Evolutionary conservation across 1,140 invertebrate species (phyloP).

Genomic region (Ceratina japonica): DNA sequence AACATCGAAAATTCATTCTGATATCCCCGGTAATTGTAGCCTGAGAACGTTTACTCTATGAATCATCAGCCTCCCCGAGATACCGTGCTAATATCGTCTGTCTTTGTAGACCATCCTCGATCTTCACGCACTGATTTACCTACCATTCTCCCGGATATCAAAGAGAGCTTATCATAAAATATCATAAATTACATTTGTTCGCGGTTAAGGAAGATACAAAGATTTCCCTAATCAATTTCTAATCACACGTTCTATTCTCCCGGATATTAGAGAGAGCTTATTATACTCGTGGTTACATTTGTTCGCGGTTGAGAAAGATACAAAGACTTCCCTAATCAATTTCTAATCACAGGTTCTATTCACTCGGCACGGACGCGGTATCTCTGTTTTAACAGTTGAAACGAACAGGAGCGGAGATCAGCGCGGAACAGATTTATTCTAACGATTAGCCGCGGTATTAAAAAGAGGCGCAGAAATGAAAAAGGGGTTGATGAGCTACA

Average conservation of each 20-base stretch:
- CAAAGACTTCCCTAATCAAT: too few relatives aligned
- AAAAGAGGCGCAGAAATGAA: neutral
- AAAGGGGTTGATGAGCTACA: conserved; percentile 17
- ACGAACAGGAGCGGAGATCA: neutral
- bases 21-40: conserved; percentile 21
- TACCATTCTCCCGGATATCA: neutral
- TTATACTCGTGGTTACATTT: too few relatives aligned
- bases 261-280: neutral
- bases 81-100: neutral
- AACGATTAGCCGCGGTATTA: neutral
- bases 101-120: conserved; percentile 2
- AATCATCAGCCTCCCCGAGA: conserved; percentile 22
- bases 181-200: too few relatives aligned
- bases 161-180: too few relatives aligned
- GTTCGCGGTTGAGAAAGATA: too few relatives aligned
- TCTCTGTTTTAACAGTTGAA: too few relatives aligned
- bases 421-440: too few relatives aligned
- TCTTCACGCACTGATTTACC: conserved; percentile 1
- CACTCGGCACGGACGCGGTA: too few relatives aligned
- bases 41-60: conserved; percentile 38
- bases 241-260: neutral
- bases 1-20: conserved; percentile 36
- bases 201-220: too few relatives aligned
- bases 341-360: too few relatives aligned
- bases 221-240: too few relatives aligned